phyloP scores from a whole-genome alignment of 1,140 invertebrate genomes.

The Watersipora subatra region DNA sequence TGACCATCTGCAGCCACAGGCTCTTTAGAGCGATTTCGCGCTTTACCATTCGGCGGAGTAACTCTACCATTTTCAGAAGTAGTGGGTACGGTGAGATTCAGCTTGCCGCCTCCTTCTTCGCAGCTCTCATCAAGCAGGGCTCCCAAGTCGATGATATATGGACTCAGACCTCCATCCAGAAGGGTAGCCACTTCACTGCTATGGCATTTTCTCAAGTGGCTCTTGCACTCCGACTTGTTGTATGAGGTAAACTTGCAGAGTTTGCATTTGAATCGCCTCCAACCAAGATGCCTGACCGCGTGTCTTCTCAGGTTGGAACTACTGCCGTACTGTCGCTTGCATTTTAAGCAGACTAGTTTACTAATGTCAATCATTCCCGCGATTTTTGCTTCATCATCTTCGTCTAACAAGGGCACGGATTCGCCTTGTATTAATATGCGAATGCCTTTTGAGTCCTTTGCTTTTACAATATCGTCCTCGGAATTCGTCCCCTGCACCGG shows the following conservation, averaged over 20 bases:
- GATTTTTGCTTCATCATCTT: conserved; percentile 11
- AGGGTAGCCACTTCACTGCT: neutral
- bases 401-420: neutral
- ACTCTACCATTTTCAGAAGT: neutral
- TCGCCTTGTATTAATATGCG: neutral
- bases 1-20: neutral
- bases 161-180: neutral
- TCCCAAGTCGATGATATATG: neutral
- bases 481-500: too few species aligned
- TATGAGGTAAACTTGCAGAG: conserved; percentile 34
- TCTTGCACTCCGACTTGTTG: conserved; percentile 31
- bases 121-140: neutral
- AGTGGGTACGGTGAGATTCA: neutral
- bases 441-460: neutral
- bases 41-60: neutral
- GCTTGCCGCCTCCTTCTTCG: neutral
- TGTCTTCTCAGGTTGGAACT: conserved; percentile 37
- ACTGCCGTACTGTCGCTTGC: conserved; percentile 25
- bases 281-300: conserved; percentile 37
- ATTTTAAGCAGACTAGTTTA: conserved; percentile 31
- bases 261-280: conserved; percentile 38
- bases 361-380: conserved; percentile 23
- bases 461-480: neutral
- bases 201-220: conserved; percentile 28
- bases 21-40: neutral